phyloP scores from a whole-genome alignment of 2,113 vertebrate genomes.

The Cynocephalus volans region DNA sequence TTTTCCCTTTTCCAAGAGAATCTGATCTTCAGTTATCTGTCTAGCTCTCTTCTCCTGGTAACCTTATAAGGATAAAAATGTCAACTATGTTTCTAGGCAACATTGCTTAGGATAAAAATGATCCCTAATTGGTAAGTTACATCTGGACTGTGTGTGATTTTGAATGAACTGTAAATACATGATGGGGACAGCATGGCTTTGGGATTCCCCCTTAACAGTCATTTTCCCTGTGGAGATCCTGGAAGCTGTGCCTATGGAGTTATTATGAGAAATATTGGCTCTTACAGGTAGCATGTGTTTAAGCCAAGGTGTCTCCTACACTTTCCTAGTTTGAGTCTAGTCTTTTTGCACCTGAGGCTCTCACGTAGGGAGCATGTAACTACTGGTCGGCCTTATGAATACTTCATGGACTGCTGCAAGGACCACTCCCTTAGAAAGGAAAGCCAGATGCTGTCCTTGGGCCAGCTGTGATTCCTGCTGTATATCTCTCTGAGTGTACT shows the following conservation, averaged over 20 bases:
- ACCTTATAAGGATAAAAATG: conserved; percentile 39
- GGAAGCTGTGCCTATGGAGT: background rate
- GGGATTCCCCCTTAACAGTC: background rate
- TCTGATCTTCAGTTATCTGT: background rate
- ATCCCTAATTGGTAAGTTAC: background rate
- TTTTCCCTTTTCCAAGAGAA: background rate
- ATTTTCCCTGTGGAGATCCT: background rate
- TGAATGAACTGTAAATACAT: conserved; percentile 12
- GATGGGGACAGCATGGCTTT: background rate
- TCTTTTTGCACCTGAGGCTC: background rate
- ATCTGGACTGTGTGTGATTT: conserved; percentile 8
- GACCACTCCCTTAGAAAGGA: background rate
- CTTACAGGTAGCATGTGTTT: background rate
- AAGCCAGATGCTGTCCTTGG: background rate
- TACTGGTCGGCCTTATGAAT: background rate
- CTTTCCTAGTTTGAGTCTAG: background rate
- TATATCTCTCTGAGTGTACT: background rate
- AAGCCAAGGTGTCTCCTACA: background rate
- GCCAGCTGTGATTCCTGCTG: background rate
- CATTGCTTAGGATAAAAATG: conserved; percentile 30
- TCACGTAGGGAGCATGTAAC: background rate
- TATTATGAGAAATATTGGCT: background rate
- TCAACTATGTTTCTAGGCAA: conserved; percentile 38
- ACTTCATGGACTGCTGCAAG: background rate
- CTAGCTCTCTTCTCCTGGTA: background rate